A percentile compares a stretch with the other conserved stretches of the same genome.
Evolutionary conservation across 35 echinoderm and acorn worm species (phyloP).

Genomic region (Diadema setosum): DNA sequence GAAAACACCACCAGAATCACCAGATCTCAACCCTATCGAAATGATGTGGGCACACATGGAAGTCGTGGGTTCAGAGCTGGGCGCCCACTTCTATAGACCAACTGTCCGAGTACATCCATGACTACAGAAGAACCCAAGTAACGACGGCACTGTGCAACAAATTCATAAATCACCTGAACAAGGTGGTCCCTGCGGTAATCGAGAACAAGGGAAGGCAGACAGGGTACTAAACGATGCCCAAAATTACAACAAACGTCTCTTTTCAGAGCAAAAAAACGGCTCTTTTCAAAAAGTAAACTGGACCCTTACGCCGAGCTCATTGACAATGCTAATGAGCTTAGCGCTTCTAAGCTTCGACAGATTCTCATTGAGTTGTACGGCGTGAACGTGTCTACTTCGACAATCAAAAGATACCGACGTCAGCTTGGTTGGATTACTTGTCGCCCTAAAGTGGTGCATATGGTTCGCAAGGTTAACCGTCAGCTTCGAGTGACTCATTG

Average conservation of each 20-base stretch:
- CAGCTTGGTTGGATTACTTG: not conserved
- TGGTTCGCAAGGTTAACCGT: not conserved
- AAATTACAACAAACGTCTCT: not conserved
- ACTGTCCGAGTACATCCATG: slow-evolving; percentile 34
- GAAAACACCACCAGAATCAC: not conserved
- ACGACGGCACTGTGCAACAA: not conserved
- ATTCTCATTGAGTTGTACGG: not conserved
- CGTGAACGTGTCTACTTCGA: not conserved
- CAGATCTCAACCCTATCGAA: not conserved
- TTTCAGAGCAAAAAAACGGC: not conserved
- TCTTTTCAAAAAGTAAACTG: too few relatives aligned
- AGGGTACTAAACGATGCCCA: slow-evolving; percentile 1
- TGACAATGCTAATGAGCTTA: too few relatives aligned
- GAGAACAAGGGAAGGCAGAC: slow-evolving; percentile 13
- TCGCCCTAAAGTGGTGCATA: not conserved
- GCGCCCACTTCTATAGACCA: slow-evolving; percentile 38
- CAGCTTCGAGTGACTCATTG: not conserved
- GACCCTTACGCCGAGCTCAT: too few relatives aligned
- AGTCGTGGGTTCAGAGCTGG: slow-evolving; percentile 8
- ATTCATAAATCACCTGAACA: slow-evolving; percentile 51
- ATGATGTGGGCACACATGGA: not conserved
- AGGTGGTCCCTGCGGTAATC: slow-evolving; percentile 39
- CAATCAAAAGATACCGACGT: not conserved
- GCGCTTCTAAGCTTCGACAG: not conserved
- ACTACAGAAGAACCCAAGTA: slow-evolving; percentile 8